Evolutionary conservation across 2,888 invertebrate genomes (phyloP).

Genomic region (Leucophenga maculata): DNA sequence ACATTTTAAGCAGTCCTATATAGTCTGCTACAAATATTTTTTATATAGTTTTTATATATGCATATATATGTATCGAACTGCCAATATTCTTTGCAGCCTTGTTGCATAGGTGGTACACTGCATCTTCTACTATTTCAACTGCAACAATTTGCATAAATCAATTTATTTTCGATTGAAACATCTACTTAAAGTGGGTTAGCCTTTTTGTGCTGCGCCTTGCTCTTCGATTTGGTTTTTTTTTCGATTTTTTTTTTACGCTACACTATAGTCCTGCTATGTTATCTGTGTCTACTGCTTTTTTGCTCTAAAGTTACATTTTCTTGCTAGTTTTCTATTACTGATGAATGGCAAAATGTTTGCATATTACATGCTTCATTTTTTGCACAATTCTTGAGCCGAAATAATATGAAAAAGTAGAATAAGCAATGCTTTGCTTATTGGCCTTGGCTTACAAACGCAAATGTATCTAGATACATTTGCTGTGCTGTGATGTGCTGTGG

Average conservation of each 20-base stretch:
- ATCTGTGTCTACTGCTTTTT: background rate
- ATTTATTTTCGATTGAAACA: conserved; percentile 28
- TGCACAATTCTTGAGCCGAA: background rate
- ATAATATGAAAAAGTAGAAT: background rate
- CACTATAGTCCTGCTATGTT: background rate
- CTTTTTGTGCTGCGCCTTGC: background rate
- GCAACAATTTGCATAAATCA: conserved; percentile 52
- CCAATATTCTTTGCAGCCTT: too few relatives aligned
- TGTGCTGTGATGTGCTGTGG: background rate
- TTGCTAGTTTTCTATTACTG: background rate
- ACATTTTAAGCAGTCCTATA: too few relatives aligned
- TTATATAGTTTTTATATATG: too few relatives aligned
- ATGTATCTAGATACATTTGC: too few relatives aligned
- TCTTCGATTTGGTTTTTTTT: background rate
- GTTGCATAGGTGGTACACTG: too few relatives aligned
- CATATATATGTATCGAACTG: too few relatives aligned
- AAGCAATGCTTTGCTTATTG: conserved; percentile 5
- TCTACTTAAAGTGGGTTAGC: conserved; percentile 21
- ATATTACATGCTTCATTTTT: conserved; percentile 5
- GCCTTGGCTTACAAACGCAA: conserved; percentile 14
- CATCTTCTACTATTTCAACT: background rate
- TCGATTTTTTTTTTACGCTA: background rate
- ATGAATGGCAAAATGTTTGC: conserved; percentile 24
- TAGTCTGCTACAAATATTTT: too few relatives aligned
- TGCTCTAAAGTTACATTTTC: too few relatives aligned